Conservation (phyloP, 2,888 invertebrate species). For the Scaptomyza polygonia region DNA sequence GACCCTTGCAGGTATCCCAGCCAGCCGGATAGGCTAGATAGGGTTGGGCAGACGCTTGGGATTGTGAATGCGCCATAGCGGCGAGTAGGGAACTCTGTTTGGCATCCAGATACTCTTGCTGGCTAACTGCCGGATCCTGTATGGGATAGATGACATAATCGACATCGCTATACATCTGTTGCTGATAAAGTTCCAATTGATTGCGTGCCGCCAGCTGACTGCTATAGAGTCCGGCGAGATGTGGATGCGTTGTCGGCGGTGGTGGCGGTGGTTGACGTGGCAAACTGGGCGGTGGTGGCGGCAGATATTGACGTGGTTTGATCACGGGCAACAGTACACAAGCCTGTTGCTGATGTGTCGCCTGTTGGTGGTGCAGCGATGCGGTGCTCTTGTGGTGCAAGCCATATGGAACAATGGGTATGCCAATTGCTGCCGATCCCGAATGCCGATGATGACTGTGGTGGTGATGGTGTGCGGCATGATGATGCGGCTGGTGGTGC, state of each 20-base stretch:
- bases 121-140: constrained; percentile 94
- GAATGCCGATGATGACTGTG: constrained; percentile 70
- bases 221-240: constrained; percentile 89
- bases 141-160: constrained; percentile 96
- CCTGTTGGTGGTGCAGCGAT: constrained; percentile 84
- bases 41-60: constrained; percentile 85
- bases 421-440: constrained; percentile 80
- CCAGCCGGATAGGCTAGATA: constrained; percentile 85
- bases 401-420: constrained; percentile 85
- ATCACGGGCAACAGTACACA: constrained; percentile 87
- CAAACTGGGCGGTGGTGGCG: constrained; percentile 89
- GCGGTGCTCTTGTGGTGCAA: constrained; percentile 88
- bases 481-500: constrained; percentile 26
- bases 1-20: constrained; percentile 86
- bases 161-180: constrained; percentile 95
- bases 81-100: constrained; percentile 89
- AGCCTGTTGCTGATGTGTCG: constrained; percentile 84
- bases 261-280: constrained; percentile 87
- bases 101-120: constrained; percentile 95
- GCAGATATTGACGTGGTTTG: constrained; percentile 86
- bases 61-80: constrained; percentile 87
- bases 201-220: constrained; percentile 89
- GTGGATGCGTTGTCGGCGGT: constrained; percentile 86
- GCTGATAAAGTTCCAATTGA: constrained; percentile 94
- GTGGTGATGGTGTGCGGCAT: constrained; percentile 38